These are phyloP conservation scores for Mionectes macconnelli DNA, from an alignment of 2,113 vertebrate species.

Conservation along the genomic window DNA sequence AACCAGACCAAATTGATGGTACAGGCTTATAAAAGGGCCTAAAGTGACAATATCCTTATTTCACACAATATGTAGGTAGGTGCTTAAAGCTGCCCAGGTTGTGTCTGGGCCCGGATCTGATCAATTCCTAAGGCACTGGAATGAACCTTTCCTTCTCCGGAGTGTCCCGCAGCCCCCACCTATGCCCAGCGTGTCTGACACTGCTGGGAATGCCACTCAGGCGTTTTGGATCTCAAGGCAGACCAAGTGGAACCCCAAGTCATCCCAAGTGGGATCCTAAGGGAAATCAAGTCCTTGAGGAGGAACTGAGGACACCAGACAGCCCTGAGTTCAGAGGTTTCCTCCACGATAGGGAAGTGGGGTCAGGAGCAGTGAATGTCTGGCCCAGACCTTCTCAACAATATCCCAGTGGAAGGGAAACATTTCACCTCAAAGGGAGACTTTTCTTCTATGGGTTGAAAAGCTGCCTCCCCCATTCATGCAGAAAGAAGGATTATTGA, in stretches of 20 bases:
- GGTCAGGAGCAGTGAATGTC: neutral
- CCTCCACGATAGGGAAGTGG: fast-evolving
- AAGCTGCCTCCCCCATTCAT: neutral
- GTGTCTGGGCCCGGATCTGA: neutral
- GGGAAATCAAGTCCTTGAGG: neutral
- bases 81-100: neutral
- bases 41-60: neutral
- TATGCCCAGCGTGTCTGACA: neutral
- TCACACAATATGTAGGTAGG: neutral
- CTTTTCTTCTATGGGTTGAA: neutral
- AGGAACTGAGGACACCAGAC: neutral
- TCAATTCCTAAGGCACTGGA: fast-evolving
- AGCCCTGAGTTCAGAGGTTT: neutral
- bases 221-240: neutral
- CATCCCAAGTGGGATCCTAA: neutral
- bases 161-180: neutral
- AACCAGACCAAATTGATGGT: neutral
- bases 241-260: neutral
- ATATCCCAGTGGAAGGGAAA: neutral
- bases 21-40: neutral
- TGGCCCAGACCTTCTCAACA: neutral
- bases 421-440: neutral
- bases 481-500: neutral
- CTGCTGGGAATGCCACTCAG: neutral
- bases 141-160: neutral